Evolutionary conservation across 2,888 invertebrate genomes (phyloP), one percentile per base, ranked within the genome.

Genomic region (Nomada flava): DNA sequence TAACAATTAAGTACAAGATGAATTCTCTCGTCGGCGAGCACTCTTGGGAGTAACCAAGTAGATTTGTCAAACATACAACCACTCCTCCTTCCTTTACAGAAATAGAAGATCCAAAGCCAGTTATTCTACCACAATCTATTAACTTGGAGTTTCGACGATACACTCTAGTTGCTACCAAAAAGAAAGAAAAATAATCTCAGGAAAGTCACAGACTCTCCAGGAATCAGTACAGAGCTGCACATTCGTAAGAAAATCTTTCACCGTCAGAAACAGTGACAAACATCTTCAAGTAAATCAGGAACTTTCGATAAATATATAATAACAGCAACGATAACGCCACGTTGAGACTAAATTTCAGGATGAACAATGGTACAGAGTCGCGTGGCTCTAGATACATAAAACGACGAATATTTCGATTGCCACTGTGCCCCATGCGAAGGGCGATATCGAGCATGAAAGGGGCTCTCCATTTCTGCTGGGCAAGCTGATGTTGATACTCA

Each of bases 1-100:
- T 26, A 65, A 20, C 18, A 36, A 67, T 62, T 79, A 79, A 79
- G 79, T 79, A 80, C 79, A 71, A 79, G 42, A 23, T 5, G 9
- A 53, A 57, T 52, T 23, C 13, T 20, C 26, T 15, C 11, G 18
- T 64, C 13, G 42, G 5, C 73, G 76, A 76, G 64, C 73, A 73
- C 59, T 68, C 42, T 68, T 36, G 68, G 50, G 29, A 50, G 23
- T 11, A 55, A 20, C 7, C 20, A 15, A 36, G 53, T 63, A 20
- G 50, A 75, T 68, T 62, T 68, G 65, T 11, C 52, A 29, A 65
- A 23, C 29, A 60, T 44, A 73, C n/a, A 26, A 15, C 18, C 52
- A 36, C 36, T 42, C 50, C 59, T 18, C 20, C 59, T 11, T 18
- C 2, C 29, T 20, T 70, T 29, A 60, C 20, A 11, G 18, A 70